Base-by-base conservation (phyloP, 2,888 invertebrate genomes). In the Calephelis perditalis region DNA sequence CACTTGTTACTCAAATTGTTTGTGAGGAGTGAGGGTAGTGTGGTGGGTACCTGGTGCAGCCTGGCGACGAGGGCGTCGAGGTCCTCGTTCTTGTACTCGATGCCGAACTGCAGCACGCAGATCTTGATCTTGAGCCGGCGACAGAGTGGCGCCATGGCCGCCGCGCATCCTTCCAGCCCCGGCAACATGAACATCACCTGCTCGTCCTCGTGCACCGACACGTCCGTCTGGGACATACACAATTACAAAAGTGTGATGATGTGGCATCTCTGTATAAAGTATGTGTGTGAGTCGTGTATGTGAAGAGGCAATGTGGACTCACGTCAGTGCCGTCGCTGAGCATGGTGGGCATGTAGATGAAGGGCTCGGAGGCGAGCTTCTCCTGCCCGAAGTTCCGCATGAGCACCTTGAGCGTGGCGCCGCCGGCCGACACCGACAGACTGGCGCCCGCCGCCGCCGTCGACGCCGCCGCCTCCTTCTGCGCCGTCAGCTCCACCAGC, bases 151-250 rank as follows among this genome's bases (percentile, higher is more conserved):
- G 92, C 91, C 70, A 94, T 69, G 0, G 81, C 84, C 0, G 86
- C 71, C 0, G 92, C 93, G 11, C 92, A 91, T 0, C 95, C 95
- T 78, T 95, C 95, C 47, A 95, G 74, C 2, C 95, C 95, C 0
- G 95, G 94, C 66, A 95, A 78, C 69, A 94, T 81, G 73, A 93
- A 91, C 72, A 93, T 80, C 7, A 90, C 84, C 8, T 82, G 79
- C 56, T 91, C 89, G 65, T 82, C 84, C 60, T 86, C 86, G 65
- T 84, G 79, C 55, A 86, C 80, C 0, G 84, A 81, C 61, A 89
- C 88, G 46, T 88, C 84, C 57, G 81, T 84, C 91, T 91, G 69
- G 5, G 67, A 60, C 36, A 37, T 15, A 15, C 15, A 15, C 15
- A 15, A 15, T 1, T 15, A 15, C 15, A 1, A 15, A 15, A 15